These are phyloP conservation scores for Diadromus collaris DNA, from an alignment of 2,888 invertebrate species.

Conservation along the genomic window DNA sequence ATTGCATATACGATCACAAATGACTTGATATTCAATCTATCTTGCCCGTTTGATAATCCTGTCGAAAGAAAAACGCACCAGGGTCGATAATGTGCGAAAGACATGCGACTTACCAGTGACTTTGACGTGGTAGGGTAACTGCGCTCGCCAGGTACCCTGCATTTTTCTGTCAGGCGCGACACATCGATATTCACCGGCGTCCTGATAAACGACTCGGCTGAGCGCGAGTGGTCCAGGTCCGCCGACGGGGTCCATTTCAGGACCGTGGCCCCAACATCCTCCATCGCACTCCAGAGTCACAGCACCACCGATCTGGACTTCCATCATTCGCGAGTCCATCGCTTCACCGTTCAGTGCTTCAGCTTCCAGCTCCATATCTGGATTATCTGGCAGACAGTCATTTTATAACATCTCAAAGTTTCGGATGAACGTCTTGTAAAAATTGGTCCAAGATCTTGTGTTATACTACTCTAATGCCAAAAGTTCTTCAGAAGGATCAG, in stretches of 20 bases:
- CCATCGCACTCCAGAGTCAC: slow-evolving; percentile 90
- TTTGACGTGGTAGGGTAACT: slow-evolving; percentile 80
- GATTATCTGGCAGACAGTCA: slow-evolving; percentile 71
- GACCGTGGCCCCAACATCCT: slow-evolving; percentile 80
- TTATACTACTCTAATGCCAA: background rate
- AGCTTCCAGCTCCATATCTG: slow-evolving; percentile 77
- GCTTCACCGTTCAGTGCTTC: slow-evolving; percentile 77
- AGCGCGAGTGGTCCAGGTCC: slow-evolving; percentile 85
- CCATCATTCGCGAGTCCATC: slow-evolving; percentile 84
- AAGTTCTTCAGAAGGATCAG: background rate
- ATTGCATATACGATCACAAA: slow-evolving; percentile 47
- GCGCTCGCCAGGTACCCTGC: slow-evolving; percentile 78
- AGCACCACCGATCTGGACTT: slow-evolving; percentile 93
- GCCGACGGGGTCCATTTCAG: slow-evolving; percentile 81
- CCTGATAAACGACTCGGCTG: slow-evolving; percentile 88
- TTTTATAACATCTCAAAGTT: slow-evolving; percentile 37
- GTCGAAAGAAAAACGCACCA: background rate
- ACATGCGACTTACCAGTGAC: slow-evolving; percentile 80
- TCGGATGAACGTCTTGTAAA: background rate
- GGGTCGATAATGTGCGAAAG: background rate
- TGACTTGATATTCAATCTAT: slow-evolving; percentile 48
- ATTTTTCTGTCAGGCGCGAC: slow-evolving; percentile 83
- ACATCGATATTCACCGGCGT: slow-evolving; percentile 89
- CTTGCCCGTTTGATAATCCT: background rate
- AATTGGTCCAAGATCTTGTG: background rate